Evolutionary conservation across 1,140 invertebrate species (phyloP).

Genomic region (Bacillus rossius): DNA sequence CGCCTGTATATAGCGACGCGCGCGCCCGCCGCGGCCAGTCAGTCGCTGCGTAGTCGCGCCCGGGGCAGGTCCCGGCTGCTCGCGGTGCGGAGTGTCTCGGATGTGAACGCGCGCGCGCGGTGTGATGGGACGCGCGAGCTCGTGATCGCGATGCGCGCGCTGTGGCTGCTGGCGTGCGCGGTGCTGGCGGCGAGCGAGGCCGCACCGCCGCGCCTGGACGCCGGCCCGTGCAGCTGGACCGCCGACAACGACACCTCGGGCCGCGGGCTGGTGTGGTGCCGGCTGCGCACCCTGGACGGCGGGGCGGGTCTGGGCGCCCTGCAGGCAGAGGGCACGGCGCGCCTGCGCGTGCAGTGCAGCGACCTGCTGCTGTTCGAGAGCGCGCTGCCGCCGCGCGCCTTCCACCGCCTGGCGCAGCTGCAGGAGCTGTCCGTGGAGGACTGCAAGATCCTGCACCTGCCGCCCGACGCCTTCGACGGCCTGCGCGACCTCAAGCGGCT

Average conservation of each 20-base stretch:
- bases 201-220: neutral
- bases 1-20: conserved; percentile 3
- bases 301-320: conserved; percentile 51
- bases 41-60: neutral
- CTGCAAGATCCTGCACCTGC: conserved; percentile 73
- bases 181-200: neutral
- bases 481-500: conserved; percentile 68
- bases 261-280: conserved; percentile 41
- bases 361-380: conserved; percentile 76
- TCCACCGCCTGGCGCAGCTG: conserved; percentile 65
- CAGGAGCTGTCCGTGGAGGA: conserved; percentile 65
- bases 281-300: conserved; percentile 60
- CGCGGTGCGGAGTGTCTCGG: neutral
- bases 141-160: neutral
- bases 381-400: conserved; percentile 59
- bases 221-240: neutral
- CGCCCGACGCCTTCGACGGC: conserved; percentile 68
- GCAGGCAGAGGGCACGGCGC: conserved; percentile 61
- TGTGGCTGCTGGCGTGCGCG: neutral
- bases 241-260: neutral
- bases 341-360: conserved; percentile 67
- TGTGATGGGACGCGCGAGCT: neutral
- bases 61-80: neutral
- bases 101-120: neutral
- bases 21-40: neutral